Evolutionary conservation across 1,140 invertebrate genomes (phyloP), one percentile per base, ranked within the genome.

Genomic region (Drosophila pachea): DNA sequence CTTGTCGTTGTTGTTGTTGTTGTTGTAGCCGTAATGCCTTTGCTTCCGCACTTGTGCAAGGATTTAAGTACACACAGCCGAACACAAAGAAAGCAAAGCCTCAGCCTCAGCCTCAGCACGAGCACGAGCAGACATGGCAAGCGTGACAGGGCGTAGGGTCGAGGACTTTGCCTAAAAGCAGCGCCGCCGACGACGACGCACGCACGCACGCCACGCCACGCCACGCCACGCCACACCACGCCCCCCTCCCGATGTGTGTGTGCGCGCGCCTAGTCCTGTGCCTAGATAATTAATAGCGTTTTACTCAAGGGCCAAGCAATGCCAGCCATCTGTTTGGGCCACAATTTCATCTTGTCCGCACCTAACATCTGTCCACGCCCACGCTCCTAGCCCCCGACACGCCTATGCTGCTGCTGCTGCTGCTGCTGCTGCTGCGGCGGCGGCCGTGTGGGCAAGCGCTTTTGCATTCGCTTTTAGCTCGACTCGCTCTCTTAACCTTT

Each of bases 201-300:
- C 61, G 38, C 54, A 76, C 53, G n/a, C 55, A 47, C 59, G 40
- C 8, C 7, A 8, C 33, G 4, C 43, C 14, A 5, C 35, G 38
- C 38, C 38, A 4, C n/a, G n/a, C n/a, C n/a, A 40, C n/a, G 40
- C 40, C 40, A 14, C 5, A n/a, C 11, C 7, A 8, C 36, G 8
- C 8, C 38, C 38, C 7, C 38, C 40, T 11, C 40, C n/a, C 40
- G 6, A 32, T 73, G 59, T 38, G 63, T 42, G 48, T 48, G 40
- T 48, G 14, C 7, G 53, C 52, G 61, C 58, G 54, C 32, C 43
- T 61, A 66, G 54, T 49, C 36, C 42, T 56, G 58, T 36, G 65
- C 59, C 50, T 45, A 74, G 76, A 83, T 83, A 83, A 83, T 83
- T 83, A 83, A 83, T 84, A 83, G 79, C 79, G 81, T 84, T 83